Base-by-base conservation (phyloP, 1,140 invertebrate species). In the Pectinophora gossypiella region DNA sequence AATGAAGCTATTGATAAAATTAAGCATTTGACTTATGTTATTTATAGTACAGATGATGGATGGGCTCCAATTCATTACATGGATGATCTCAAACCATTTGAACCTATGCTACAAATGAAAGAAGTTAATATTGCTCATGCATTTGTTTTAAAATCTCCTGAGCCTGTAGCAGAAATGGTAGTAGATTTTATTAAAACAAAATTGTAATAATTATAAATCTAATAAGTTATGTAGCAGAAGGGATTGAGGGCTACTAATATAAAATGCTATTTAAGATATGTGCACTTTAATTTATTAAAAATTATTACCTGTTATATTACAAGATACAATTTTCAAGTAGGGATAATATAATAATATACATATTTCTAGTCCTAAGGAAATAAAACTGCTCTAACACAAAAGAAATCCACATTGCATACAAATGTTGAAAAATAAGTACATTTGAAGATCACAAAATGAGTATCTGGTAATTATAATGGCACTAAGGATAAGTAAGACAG, bases 111-210 rank as follows among this genome's bases (percentile, higher is more conserved):
- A 12, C 32, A 66, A 46, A 64, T 84, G 56, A 62, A 54, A 48
- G 27, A 66, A 64, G 69, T 78, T 4, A 44, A 69, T 48, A 57
- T 71, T 45, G 65, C 65, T 47, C 83, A 86, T 62, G 64, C 72
- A 45, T 86, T 85, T 75, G 76, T 86, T 16, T 58, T 86, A 18
- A 78, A 76, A 68, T 82, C 76, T 19, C 82, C 81, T 18, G 56
- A 73, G 48, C n/a, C 18, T 38, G 61, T 83, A 44, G 80, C 81
- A n/a, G 51, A 57, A 46, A 72, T 78, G 57, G 77, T 76, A 13
- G 51, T 64, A 19, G 61, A 71, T 15, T 71, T 61, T 64, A 77
- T 84, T 21, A 46, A 61, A 59, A 32, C 23, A 42, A 27, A 40
- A 42, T 47, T 9, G 9, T 32, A 32, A 32, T 9, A n/a, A n/a